Evolutionary conservation across 2,888 invertebrate genomes (phyloP).

Genomic region (Augiades crinisus): DNA sequence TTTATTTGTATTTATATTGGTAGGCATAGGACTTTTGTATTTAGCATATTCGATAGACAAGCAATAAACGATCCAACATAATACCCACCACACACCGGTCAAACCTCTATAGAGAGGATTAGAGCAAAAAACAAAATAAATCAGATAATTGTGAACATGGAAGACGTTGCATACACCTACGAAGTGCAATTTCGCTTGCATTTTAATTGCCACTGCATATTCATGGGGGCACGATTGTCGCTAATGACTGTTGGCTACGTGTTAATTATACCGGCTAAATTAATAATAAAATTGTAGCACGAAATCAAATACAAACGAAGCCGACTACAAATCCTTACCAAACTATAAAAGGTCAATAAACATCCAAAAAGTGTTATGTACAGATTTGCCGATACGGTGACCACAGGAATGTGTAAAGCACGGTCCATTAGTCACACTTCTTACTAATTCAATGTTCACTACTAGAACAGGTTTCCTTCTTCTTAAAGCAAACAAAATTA

Average conservation of each 20-base stretch:
- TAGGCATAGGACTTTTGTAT: too few species aligned
- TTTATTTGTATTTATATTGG: too few species aligned
- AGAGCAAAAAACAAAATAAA: constrained; percentile 22
- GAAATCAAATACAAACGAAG: too few species aligned
- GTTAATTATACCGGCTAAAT: constrained; percentile 31
- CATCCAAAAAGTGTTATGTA: constrained; percentile 8
- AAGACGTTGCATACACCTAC: constrained; percentile 27
- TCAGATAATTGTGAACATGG: constrained; percentile 26
- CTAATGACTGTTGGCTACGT: constrained; percentile 36
- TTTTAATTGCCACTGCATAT: constrained; percentile 36
- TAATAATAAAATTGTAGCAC: constrained; percentile 23
- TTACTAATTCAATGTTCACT: constrained; percentile 55
- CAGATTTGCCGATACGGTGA: constrained; percentile 38
- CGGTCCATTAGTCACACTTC: constrained; percentile 58
- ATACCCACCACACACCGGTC: constrained; percentile 6
- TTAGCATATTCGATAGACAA: background rate
- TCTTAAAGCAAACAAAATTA: too few species aligned
- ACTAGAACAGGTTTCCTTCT: constrained; percentile 28
- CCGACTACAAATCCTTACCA: too few species aligned
- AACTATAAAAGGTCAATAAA: too few species aligned
- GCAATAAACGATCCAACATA: background rate
- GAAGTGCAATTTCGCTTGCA: constrained; percentile 32
- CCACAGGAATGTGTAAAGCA: constrained; percentile 63
- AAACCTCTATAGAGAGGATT: constrained; percentile 1
- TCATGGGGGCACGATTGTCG: constrained; percentile 37